Evolutionary conservation across 2,888 invertebrate species (phyloP).

Genomic region (Sinohyriopsis cumingii): DNA sequence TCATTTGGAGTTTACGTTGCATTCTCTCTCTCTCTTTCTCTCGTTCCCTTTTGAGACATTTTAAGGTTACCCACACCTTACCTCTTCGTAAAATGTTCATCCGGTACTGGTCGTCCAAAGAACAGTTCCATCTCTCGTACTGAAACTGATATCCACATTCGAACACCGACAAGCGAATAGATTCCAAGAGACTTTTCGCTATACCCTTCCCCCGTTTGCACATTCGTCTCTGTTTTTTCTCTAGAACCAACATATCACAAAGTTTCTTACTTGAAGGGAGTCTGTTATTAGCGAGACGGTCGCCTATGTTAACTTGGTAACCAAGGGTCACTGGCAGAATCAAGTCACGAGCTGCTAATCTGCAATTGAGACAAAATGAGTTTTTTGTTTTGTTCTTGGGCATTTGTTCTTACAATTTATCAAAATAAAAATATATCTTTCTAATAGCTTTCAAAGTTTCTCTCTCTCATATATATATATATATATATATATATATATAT

Average conservation of each 20-base stretch:
- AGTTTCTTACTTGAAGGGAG: conserved; percentile 39
- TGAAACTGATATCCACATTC: conserved; percentile 97
- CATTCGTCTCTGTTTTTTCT: conserved; percentile 84
- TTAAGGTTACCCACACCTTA: conserved; percentile 68
- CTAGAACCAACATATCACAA: conserved; percentile 56
- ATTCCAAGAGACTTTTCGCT: conserved; percentile 89
- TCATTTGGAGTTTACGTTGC: not conserved
- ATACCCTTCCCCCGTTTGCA: conserved; percentile 94
- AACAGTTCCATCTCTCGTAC: conserved; percentile 94
- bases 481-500: no score
- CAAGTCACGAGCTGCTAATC: conserved; percentile 34
- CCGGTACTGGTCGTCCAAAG: conserved; percentile 93
- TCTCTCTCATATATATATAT: no score
- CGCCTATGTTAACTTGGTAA: conserved; percentile 21
- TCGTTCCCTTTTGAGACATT: not conserved
- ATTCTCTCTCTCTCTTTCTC: conserved; percentile 9
- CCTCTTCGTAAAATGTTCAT: conserved; percentile 96
- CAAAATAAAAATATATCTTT: no score
- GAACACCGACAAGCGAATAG: conserved; percentile 90
- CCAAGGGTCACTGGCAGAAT: conserved; percentile 26
- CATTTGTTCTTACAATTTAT: no score
- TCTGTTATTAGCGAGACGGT: conserved; percentile 17
- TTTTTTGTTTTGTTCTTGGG: no score
- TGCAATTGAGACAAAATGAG: conserved; percentile 1
- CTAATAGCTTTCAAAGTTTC: no score